Evolutionary conservation across 2,888 invertebrate species (phyloP).

Genomic region (Arrhopalites spinosus): DNA sequence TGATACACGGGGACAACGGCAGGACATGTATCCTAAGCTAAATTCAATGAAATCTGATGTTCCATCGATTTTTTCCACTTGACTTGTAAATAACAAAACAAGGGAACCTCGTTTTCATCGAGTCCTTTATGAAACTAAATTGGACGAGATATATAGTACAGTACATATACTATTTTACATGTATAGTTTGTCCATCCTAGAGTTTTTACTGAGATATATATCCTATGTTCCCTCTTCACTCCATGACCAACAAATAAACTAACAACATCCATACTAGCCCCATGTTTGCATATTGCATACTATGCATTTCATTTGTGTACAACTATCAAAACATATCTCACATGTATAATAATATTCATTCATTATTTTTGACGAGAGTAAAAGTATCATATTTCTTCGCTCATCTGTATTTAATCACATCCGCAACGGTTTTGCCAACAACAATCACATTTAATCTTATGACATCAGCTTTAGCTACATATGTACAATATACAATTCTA

Average conservation of each 20-base stretch:
- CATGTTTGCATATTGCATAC: no score
- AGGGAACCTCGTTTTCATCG: constrained; percentile 13
- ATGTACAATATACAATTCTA: no score
- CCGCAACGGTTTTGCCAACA: constrained; percentile 8
- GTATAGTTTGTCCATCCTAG: not conserved
- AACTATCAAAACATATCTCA: no score
- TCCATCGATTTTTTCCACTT: constrained; percentile 25
- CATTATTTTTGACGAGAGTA: constrained; percentile 10
- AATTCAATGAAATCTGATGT: constrained; percentile 25
- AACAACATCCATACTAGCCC: no score
- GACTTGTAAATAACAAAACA: constrained; percentile 27
- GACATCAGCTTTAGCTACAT: no score
- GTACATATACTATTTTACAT: not conserved
- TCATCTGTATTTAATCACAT: constrained; percentile 20
- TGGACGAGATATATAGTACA: not conserved
- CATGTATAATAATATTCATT: not conserved
- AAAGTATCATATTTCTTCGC: constrained; percentile 18
- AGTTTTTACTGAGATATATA: not conserved
- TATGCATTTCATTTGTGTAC: no score
- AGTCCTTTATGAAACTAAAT: not conserved
- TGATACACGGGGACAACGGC: not conserved
- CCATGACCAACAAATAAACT: constrained; percentile 8
- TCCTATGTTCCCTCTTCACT: not conserved
- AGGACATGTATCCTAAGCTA: not conserved
- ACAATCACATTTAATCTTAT: no score